Evolutionary conservation across 1,140 invertebrate genomes (phyloP), one percentile per base, ranked within the genome.

Genomic region (Diorhabda elongata): DNA sequence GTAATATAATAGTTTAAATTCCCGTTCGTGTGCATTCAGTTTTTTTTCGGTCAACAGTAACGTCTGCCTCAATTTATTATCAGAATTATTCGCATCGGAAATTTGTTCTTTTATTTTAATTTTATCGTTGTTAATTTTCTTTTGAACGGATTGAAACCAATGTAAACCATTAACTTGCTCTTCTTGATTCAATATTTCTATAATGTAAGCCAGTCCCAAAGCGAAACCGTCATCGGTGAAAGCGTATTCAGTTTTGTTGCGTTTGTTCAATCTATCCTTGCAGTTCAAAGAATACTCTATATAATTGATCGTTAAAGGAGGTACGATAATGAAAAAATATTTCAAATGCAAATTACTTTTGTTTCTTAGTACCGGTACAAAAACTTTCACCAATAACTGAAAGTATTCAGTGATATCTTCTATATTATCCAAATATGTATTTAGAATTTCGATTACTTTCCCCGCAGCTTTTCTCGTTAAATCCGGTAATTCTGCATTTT

Each of bases 161-260:
- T 97, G 94, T 2, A 99, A 84, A 4, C 94, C 90, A 83, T 98
- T 95, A 81, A 99, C 93, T 74, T 95, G 92, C 59, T 86, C 83
- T 74, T 86, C 86, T 80, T 92, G 90, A 79, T 90, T 84, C 7
- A 92, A 79, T 69, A 92, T 80, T 75, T 87, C 88, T 56, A 90
- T 84, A 71, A 92, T 90, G 69, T 91, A 92, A 3, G 90, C 88
- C 3, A 92, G 80, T 9, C 97, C 97, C 87, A 99, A 95, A 42
- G 96, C 92, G 85, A 99, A 99, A 47, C 98, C 98, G 84, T 99
- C 98, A 83, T 99, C 97, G 4, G 95, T 97, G 81, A 99, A 99
- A 3, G 93, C 88, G 67, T 93, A 92, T 42, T 91, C 92, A 9
- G 87, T 81, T 79, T 92, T 91, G 75, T 95, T 94, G 76, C 95